Conservation (phyloP, 2,797 vertebrate species). For the Rhinophrynus dorsalis region DNA sequence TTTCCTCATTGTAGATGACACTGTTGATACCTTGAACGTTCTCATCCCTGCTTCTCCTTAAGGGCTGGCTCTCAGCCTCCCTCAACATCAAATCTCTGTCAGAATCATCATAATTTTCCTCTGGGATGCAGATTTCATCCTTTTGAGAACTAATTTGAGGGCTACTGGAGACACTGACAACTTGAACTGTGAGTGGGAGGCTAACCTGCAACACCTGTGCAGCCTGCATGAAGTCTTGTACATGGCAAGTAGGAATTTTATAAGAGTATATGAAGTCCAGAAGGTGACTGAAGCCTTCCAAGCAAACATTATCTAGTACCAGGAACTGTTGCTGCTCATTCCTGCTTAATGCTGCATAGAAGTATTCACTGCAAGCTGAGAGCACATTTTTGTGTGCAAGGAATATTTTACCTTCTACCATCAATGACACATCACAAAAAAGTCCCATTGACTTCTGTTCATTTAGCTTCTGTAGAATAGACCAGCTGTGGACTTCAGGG, state of each 20-base stretch:
- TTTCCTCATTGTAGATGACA: constrained; percentile 25
- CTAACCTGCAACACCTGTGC: constrained; percentile 39
- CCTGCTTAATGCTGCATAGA: constrained; percentile 42
- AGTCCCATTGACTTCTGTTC: constrained; percentile 50
- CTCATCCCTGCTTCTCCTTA: constrained; percentile 9
- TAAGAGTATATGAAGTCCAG: constrained; percentile 48
- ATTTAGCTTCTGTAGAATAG: constrained; percentile 45
- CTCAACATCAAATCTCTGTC: neutral
- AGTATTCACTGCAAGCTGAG: constrained; percentile 48
- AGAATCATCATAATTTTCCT: constrained; percentile 1
- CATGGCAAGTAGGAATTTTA: constrained; percentile 47
- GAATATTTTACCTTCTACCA: constrained; percentile 48
- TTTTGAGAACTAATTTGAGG: constrained; percentile 4
- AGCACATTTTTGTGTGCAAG: constrained; percentile 51
- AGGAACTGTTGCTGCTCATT: constrained; percentile 45
- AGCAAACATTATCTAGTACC: constrained; percentile 35
- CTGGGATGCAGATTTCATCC: constrained; percentile 24
- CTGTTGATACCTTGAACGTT: constrained; percentile 4
- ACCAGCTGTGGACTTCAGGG: constrained; percentile 36
- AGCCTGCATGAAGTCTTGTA: constrained; percentile 45
- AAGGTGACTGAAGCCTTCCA: constrained; percentile 49
- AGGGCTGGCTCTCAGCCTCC: neutral
- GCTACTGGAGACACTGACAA: constrained; percentile 24
- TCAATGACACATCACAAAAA: constrained; percentile 48
- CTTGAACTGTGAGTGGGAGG: constrained; percentile 31